Evolutionary conservation across 2,888 invertebrate genomes (phyloP).

Genomic region (Apamea sordens): DNA sequence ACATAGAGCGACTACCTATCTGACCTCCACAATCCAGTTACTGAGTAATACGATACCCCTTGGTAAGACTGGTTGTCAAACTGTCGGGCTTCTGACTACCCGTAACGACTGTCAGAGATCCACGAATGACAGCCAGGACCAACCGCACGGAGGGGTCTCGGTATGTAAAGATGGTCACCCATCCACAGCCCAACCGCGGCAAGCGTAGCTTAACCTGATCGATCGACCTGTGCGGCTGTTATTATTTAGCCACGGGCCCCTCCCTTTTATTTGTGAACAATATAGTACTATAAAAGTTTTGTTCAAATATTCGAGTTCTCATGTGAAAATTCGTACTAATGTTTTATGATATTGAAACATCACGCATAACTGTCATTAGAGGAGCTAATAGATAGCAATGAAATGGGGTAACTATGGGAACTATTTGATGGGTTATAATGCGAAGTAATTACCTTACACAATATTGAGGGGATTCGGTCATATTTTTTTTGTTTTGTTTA

Average conservation of each 20-base stretch:
- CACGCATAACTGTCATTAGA: constrained; percentile 76
- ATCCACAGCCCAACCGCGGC: too few species aligned
- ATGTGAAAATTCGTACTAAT: constrained; percentile 59
- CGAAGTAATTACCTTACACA: constrained; percentile 59
- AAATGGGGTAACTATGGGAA: constrained; percentile 69
- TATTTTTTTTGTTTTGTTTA: constrained; percentile 33
- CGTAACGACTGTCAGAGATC: too few species aligned
- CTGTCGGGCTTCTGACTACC: too few species aligned
- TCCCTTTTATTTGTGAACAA: not conserved
- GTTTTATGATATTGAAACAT: constrained; percentile 65
- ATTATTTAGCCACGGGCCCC: not conserved
- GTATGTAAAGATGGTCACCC: too few species aligned
- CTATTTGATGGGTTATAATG: constrained; percentile 66
- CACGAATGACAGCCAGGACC: too few species aligned
- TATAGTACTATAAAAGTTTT: not conserved
- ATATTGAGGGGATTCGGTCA: constrained; percentile 37
- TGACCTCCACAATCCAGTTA: too few species aligned
- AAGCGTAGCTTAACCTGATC: too few species aligned
- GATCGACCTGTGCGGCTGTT: too few species aligned
- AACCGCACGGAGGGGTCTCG: too few species aligned
- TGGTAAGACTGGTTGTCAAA: too few species aligned
- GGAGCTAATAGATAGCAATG: constrained; percentile 60
- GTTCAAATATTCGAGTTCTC: constrained; percentile 53
- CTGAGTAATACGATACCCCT: too few species aligned
- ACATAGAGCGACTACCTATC: too few species aligned